Base-by-base conservation (phyloP, 2,113 vertebrate species). In the Sinocyclocheilus rhinocerous region DNA sequence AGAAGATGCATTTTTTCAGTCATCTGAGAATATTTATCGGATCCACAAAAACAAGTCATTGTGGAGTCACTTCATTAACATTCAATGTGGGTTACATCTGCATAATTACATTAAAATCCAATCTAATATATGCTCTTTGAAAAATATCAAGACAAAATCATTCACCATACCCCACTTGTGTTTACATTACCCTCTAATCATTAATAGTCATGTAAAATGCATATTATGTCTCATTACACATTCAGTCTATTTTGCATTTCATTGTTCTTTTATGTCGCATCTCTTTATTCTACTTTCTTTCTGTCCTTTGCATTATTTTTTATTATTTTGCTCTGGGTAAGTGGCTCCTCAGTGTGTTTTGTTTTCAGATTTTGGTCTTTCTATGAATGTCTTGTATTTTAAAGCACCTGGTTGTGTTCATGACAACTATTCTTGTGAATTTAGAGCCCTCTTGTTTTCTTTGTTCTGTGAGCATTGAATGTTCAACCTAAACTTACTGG, bases 41-140 rank as follows among this genome's bases (percentile, higher is more conserved):
- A 61, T 80, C 55, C 36, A 80, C 77, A 63, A 13, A 76, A 82
- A 81, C 80, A 67, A 82, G 80, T 82, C 15, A 69, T 50, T 69
- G 15, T 10, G 2, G 39, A 81, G 42, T 83, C 65, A 18, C 65
- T 55, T 26, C 45, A 83, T 69, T 70, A 72, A 70, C 65, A 70
- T 55, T 57, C 36, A n/a, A 57, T 72, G 45, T 83, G 65, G 61
- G 63, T 8, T 69, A 6, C 26, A 83, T 83, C 81, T 83, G 67
- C 65, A 83, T 70, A 83, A 83, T 83, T 72, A 83, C 45, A 83
- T 70, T 83, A 83, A 72, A 70, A 83, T 72, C 67, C 55, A 55
- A 83, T 57, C 45, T 83, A 83, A 83, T 52, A 55, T 57, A 83
- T 72, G 48, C 65, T 83, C 48, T 2, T 72, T 36, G 29, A 83